Base-by-base conservation (phyloP, 1,140 invertebrate species). In the Drosophila varians region DNA sequence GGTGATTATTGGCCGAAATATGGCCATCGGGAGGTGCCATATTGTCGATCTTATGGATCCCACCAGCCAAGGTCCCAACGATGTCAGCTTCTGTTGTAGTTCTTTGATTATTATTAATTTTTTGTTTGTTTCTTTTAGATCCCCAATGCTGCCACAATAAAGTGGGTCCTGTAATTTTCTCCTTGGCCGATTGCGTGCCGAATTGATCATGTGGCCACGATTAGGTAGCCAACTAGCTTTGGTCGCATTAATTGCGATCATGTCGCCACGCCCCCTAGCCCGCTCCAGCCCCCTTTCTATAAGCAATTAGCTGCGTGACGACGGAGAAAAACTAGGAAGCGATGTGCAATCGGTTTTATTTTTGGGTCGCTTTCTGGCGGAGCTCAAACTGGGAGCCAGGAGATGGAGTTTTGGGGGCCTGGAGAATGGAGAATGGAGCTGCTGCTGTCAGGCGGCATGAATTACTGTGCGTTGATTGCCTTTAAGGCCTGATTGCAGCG, bases 391-490 rank as follows among this genome's bases (percentile, higher is more conserved):
- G 31, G 26, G 21, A 49, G 21, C 23, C 21, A 9, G 28, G 28
- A 12, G 23, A 25, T 25, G 46, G 46, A 18, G 31, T 18, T 52
- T 14, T 38, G 4, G 36, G 18, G 42, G 34, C 19, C 3, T 56
- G 51, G 23, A 51, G 43, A 54, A 21, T 56, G 51, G 23, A 51
- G 43, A 54, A 21, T 58, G 47, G 14, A 46, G 57, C 43, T 53
- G 66, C 40, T 42, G 53, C 71, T 75, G 71, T 75, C 73, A 75
- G 45, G 61, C 48, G 54, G 61, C 82, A 87, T 87, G 82, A 87
- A 77, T 87, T 87, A 87, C 82, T 64, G 82, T 87, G 77, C 82
- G 77, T 87, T 87, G 82, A 87, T 87, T 87, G 82, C 82, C 77
- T 77, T 87, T 87, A 83, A 87, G 77, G 82, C 60, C 45, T 87